phyloP scores from a whole-genome alignment of 2,888 invertebrate species.

The Drosophila rubida region DNA sequence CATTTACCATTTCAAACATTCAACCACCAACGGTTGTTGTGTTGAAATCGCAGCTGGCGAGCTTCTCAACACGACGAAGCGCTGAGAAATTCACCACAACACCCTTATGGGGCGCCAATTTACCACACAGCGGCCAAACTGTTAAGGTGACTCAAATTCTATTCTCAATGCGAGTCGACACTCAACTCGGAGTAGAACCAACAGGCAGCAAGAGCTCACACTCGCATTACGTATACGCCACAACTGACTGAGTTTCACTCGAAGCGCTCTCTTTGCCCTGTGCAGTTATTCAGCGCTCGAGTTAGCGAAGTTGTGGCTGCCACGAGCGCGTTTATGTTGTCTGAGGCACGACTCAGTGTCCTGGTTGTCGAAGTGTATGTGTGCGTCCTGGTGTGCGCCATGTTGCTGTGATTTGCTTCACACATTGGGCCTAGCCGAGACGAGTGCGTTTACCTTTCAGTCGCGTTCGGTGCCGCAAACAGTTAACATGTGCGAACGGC shows the following conservation, averaged over 20 bases:
- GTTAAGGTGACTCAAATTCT: not conserved
- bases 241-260: constrained; percentile 30
- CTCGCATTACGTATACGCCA: constrained; percentile 39
- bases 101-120: constrained; percentile 55
- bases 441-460: constrained; percentile 84
- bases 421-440: constrained; percentile 54
- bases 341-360: constrained; percentile 53
- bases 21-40: constrained; percentile 23
- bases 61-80: constrained; percentile 56
- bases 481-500: constrained; percentile 82
- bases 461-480: constrained; percentile 85
- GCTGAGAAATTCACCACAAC: constrained; percentile 26
- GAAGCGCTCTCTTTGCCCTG: constrained; percentile 9
- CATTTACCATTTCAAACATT: constrained; percentile 29
- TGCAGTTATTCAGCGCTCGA: constrained; percentile 39
- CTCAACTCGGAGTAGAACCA: constrained; percentile 9
- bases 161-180: constrained; percentile 6
- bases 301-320: constrained; percentile 21
- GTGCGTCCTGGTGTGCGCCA: constrained; percentile 34
- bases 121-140: constrained; percentile 38
- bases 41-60: constrained; percentile 29
- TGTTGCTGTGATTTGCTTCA: constrained; percentile 68
- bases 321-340: constrained; percentile 59
- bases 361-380: constrained; percentile 31
- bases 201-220: not conserved